Evolutionary conservation across 2,888 invertebrate species (phyloP).

Genomic region (Harmothoe impar): DNA sequence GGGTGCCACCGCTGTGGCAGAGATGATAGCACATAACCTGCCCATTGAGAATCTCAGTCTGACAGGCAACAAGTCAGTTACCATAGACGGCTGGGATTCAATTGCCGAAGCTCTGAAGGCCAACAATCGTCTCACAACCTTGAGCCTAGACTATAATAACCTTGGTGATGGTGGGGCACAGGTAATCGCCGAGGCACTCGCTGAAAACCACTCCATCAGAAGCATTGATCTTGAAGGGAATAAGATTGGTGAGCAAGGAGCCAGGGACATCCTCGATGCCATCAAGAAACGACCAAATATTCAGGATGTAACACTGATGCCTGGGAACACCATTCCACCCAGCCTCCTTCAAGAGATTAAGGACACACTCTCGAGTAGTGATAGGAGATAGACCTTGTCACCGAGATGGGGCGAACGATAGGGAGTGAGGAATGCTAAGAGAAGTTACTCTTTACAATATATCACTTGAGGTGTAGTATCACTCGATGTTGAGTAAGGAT

Average conservation of each 20-base stretch:
- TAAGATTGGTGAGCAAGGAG: constrained; percentile 75
- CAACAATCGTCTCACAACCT: constrained; percentile 73
- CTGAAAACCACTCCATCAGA: constrained; percentile 73
- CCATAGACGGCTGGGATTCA: constrained; percentile 74
- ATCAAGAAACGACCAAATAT: constrained; percentile 76
- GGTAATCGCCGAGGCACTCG: constrained; percentile 74
- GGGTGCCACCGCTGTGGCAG: constrained; percentile 73
- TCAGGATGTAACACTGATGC: constrained; percentile 75
- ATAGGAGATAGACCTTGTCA: not conserved
- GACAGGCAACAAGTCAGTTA: constrained; percentile 74
- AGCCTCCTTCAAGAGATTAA: constrained; percentile 26
- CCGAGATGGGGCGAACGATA: too few species aligned
- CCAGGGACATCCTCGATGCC: constrained; percentile 73
- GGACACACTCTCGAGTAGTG: constrained; percentile 22
- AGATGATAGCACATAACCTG: constrained; percentile 73
- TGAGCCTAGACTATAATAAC: constrained; percentile 77
- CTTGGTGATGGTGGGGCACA: constrained; percentile 77
- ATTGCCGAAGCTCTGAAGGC: constrained; percentile 75
- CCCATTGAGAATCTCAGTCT: constrained; percentile 74
- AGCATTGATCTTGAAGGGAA: constrained; percentile 77
- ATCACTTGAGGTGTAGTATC: too few species aligned
- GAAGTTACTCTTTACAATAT: too few species aligned
- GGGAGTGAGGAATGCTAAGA: too few species aligned
- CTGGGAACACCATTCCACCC: constrained; percentile 73
- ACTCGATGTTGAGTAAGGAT: too few species aligned